Base-by-base conservation (phyloP, 2,888 invertebrate species). In the Seladonia tumulorum region DNA sequence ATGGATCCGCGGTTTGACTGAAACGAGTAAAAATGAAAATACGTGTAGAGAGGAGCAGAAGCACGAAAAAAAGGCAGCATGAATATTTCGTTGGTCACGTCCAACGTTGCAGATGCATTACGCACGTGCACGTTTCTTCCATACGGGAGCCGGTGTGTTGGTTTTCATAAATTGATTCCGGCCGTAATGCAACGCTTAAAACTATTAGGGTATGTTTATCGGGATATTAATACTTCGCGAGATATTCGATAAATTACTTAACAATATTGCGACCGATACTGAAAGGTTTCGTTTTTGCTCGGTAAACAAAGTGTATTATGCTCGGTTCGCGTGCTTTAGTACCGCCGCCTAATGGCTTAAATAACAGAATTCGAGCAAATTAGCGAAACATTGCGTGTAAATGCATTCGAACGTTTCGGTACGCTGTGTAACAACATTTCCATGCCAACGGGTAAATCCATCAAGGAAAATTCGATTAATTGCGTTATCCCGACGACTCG, bases 61-160 rank as follows among this genome's bases (percentile, higher is more conserved):
- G 39, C 42, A 2, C 2, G 35, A 5, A 35, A 42, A 70, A 70
- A 42, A 70, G n/a, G n/a, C 12, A 5, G 14, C 42, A 42, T 42
- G 70, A n/a, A 70, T 70, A 70, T 70, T 70, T 70, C 39, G 39
- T 42, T 22, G n/a, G 39, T 42, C 70, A 70, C 70, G 70, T 42
- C n/a, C 70, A 42, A n/a, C 70, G 42, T 12, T 42, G 42, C 70
- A 42, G n/a, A n/a, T 70, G 70, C 70, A 70, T 70, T 70, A 70
- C 22, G 70, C 39, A 42, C 12, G n/a, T 42, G n/a, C 70, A 42
- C 42, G n/a, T 70, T 70, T n/a, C n/a, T 70, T 42, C 14, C 70
- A 14, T 70, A 70, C 12, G n/a, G 42, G 0, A 22, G 5, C 22
- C 22, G 18, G 22, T 70, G 42, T 7, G 70, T 25, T 42, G 39